Percentiles rank a stretch among this genome's conserved stretches.
Conservation (phyloP, 2,797 vertebrate species). For the Eulemur albifrons region DNA sequence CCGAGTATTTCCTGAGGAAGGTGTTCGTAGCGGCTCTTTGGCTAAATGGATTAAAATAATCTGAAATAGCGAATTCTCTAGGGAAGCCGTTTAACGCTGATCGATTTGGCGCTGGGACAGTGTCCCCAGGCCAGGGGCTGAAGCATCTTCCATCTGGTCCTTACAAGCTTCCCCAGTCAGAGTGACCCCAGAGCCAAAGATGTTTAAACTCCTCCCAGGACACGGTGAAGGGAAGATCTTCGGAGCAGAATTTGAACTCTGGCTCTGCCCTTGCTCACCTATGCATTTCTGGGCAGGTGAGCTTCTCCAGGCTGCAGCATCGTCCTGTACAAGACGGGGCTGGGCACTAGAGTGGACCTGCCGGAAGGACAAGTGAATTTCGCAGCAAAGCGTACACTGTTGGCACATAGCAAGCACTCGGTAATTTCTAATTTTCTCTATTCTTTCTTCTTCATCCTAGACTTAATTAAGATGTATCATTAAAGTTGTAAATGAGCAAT, state of each 20-base stretch:
- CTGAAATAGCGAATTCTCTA: neutral
- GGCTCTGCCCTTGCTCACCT: neutral
- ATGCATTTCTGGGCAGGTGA: neutral
- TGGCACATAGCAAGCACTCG: slow-evolving; percentile 43
- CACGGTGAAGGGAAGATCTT: neutral
- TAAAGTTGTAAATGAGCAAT: slow-evolving; percentile 40
- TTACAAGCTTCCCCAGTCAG: neutral
- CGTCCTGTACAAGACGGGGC: neutral
- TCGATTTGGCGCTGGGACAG: neutral
- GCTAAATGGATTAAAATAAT: neutral
- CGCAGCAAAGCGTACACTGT: neutral
- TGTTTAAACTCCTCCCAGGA: neutral
- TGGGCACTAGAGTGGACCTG: neutral
- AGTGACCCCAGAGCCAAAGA: neutral
- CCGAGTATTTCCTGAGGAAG: neutral
- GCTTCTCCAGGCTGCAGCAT: fast-evolving
- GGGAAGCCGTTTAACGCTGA: neutral
- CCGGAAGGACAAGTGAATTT: neutral
- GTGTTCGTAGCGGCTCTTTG: neutral
- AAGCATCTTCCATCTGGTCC: neutral
- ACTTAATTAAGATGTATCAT: slow-evolving; percentile 29
- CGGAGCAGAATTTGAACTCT: neutral
- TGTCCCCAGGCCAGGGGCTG: neutral
- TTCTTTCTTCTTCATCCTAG: slow-evolving; percentile 57
- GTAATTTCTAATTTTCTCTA: slow-evolving; percentile 63